phyloP scores from a whole-genome alignment of 1,140 invertebrate species.

The Trissolcus basalis region DNA sequence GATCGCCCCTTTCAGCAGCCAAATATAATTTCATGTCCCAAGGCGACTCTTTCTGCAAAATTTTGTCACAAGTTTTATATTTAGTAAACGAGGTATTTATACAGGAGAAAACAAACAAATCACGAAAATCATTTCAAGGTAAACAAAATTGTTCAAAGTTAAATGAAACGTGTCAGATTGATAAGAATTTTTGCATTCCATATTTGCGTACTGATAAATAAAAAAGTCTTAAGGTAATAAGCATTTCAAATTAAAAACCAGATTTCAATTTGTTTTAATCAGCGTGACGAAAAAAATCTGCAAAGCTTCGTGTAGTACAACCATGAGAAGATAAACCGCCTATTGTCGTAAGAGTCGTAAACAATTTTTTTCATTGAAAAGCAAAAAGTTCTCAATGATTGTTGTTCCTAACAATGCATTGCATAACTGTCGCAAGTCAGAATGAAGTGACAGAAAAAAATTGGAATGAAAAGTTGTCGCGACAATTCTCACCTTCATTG shows the following conservation, averaged over 20 bases:
- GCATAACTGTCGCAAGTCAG: constrained; percentile 33
- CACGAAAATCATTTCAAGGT: background rate
- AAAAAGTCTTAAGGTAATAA: too few species aligned
- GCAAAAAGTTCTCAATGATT: background rate
- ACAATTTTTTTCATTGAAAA: too few species aligned
- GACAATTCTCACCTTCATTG: constrained; percentile 62
- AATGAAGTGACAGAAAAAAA: constrained; percentile 13
- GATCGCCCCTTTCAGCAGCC: constrained; percentile 89
- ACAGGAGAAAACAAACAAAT: background rate
- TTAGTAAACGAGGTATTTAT: background rate
- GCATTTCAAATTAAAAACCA: too few species aligned
- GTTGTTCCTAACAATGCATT: constrained; percentile 19
- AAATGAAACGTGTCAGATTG: too few species aligned
- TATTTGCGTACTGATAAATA: too few species aligned
- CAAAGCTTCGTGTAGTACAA: too few species aligned
- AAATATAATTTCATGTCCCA: constrained; percentile 93
- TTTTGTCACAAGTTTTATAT: constrained; percentile 11
- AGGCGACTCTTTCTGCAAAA: constrained; percentile 89
- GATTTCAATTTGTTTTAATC: too few species aligned
- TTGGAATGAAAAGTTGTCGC: background rate
- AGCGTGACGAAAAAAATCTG: too few species aligned
- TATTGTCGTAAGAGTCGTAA: too few species aligned
- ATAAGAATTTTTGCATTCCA: too few species aligned
- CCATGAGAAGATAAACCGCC: too few species aligned
- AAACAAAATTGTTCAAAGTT: too few species aligned